Conservation (phyloP, 2,888 invertebrate species). For the Petrolisthes cinctipes region DNA sequence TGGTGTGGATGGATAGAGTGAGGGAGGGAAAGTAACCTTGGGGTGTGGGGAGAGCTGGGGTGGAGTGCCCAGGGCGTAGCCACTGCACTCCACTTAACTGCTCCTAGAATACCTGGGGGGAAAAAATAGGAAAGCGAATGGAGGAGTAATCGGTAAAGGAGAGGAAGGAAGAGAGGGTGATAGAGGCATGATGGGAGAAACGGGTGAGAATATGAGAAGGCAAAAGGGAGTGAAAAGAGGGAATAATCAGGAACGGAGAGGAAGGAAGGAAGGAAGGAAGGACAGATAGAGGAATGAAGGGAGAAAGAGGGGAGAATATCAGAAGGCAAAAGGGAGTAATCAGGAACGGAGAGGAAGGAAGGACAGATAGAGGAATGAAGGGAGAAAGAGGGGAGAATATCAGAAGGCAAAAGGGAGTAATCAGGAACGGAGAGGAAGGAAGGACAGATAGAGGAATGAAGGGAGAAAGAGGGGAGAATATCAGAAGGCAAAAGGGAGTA, state of each 20-base stretch:
- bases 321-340: too few species aligned
- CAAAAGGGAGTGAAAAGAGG: background rate
- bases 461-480: too few species aligned
- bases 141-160: too few species aligned
- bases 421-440: background rate
- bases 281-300: background rate
- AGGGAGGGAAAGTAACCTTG: background rate
- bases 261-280: background rate
- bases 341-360: too few species aligned
- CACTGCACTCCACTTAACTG: too few species aligned
- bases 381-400: background rate
- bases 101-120: too few species aligned
- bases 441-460: too few species aligned
- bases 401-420: background rate
- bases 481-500: background rate
- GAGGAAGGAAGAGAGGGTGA: background rate
- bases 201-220: background rate
- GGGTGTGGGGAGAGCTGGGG: background rate
- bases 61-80: background rate
- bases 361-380: background rate
- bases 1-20: too few species aligned
- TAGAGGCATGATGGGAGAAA: background rate
- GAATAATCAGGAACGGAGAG: background rate
- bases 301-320: background rate
- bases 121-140: too few species aligned